A percentile compares a stretch with the other conserved stretches of the same genome.
Conservation (phyloP, 2,113 vertebrate species). For the Dromas ardeola region DNA sequence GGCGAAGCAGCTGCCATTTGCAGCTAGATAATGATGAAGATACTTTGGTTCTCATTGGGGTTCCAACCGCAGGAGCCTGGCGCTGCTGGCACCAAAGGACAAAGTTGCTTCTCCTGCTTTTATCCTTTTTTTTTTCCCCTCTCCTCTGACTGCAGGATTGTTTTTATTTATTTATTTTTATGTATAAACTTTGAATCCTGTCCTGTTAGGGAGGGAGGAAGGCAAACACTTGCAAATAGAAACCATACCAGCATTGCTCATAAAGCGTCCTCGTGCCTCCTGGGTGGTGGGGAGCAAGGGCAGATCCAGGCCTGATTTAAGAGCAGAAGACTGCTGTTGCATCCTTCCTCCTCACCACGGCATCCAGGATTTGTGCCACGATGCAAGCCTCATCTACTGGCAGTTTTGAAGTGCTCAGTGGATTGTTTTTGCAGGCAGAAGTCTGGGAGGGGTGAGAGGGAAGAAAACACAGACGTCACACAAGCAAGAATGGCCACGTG, state of each 20-base stretch:
- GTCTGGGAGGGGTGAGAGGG: not conserved
- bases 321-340: not conserved
- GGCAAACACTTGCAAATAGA: not conserved
- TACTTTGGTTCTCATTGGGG: slow-evolving; percentile 12
- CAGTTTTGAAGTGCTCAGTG: not conserved
- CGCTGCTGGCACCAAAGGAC: slow-evolving; percentile 9
- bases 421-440: not conserved
- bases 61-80: not conserved
- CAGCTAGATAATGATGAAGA: slow-evolving; percentile 1
- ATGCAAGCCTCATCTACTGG: not conserved
- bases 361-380: not conserved
- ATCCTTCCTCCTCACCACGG: not conserved
- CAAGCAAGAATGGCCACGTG: not conserved
- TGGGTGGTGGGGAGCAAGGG: not conserved
- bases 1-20: slow-evolving; percentile 5
- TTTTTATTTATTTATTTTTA: not conserved
- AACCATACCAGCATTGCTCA: accelerated
- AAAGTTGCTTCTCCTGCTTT: not conserved
- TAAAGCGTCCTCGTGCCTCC: not conserved
- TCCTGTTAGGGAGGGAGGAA: not conserved
- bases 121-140: not conserved
- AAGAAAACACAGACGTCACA: not conserved
- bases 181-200: not conserved
- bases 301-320: not conserved
- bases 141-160: not conserved